Evolutionary conservation across 1,140 invertebrate genomes (phyloP).

Genomic region (Sinella curviseta): DNA sequence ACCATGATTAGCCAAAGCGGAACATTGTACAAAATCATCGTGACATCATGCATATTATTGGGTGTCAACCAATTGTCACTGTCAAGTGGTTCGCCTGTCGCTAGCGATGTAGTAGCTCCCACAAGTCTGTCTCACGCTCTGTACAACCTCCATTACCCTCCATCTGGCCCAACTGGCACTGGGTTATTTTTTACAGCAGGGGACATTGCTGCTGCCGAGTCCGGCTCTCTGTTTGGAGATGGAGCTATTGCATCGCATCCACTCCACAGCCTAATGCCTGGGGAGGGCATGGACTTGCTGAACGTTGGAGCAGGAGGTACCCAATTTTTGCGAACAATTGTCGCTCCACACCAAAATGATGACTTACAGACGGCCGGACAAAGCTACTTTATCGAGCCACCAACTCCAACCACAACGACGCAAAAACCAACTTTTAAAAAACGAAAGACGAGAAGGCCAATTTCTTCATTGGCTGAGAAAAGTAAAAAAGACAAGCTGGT

Average conservation of each 20-base stretch:
- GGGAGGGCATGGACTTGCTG: neutral
- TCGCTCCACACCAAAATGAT: neutral
- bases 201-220: neutral
- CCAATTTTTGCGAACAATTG: neutral
- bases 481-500: neutral
- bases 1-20: slow-evolving; percentile 2
- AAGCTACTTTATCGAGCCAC: slow-evolving; percentile 7
- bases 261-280: neutral
- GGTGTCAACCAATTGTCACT: neutral
- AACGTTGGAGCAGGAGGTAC: neutral
- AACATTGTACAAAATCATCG: slow-evolving; percentile 13
- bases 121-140: neutral
- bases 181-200: neutral
- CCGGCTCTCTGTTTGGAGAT: neutral
- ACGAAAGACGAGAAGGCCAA: neutral
- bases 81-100: neutral
- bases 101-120: neutral
- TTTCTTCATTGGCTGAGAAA: slow-evolving; percentile 4
- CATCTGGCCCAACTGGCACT: neutral
- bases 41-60: neutral
- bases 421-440: neutral
- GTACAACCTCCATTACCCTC: neutral
- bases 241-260: neutral
- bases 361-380: neutral
- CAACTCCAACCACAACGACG: neutral